Conservation (phyloP, 2,888 invertebrate species). For the Hypena proboscidalis region DNA sequence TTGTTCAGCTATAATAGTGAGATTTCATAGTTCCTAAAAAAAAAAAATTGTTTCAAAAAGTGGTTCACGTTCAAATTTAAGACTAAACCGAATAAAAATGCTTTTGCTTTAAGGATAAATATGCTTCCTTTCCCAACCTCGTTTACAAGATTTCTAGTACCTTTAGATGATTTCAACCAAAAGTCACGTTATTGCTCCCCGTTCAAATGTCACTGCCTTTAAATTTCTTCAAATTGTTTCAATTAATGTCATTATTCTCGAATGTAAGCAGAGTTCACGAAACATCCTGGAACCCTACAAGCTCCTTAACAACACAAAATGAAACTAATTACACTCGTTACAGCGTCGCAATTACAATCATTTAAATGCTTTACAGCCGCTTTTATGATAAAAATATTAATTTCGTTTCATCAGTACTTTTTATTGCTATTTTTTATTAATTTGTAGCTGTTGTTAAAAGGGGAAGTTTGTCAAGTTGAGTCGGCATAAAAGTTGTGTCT, state of each 20-base stretch:
- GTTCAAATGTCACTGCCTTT: too few species aligned
- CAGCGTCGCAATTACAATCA: constrained; percentile 4
- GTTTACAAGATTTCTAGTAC: too few species aligned
- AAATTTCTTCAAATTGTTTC: not conserved
- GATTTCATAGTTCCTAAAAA: too few species aligned
- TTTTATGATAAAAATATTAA: not conserved
- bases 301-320: constrained; percentile 11
- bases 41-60: too few species aligned
- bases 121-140: too few species aligned
- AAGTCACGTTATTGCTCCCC: too few species aligned
- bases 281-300: not conserved
- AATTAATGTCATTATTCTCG: not conserved
- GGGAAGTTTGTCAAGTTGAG: not conserved
- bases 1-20: constrained; percentile 4
- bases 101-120: too few species aligned
- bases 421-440: constrained; percentile 1
- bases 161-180: too few species aligned
- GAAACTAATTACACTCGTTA: constrained; percentile 33
- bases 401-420: not conserved
- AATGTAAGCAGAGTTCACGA: not conserved
- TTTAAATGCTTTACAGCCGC: constrained; percentile 2
- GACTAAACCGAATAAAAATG: too few species aligned
- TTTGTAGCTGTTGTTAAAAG: constrained; percentile 1
- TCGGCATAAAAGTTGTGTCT: not conserved
- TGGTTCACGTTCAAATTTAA: too few species aligned